Percentiles rank a stretch among this genome's conserved stretches.
These are phyloP conservation scores for Xylota segnis DNA, from an alignment of 2,888 invertebrate species.

Conservation along the genomic window DNA sequence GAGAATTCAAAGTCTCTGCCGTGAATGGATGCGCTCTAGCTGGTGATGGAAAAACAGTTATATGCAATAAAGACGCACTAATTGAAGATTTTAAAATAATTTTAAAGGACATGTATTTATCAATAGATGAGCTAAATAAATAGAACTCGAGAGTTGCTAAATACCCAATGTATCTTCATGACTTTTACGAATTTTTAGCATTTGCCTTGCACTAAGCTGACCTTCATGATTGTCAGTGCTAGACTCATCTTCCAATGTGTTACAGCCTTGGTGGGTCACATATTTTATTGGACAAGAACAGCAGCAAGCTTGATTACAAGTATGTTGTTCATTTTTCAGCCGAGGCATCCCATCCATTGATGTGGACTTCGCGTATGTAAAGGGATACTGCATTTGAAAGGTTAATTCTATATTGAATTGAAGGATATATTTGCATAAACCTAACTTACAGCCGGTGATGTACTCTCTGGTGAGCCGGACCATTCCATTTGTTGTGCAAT, in stretches of 20 bases:
- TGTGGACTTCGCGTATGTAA: constrained; percentile 77
- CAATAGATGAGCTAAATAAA: constrained; percentile 77
- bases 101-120: constrained; percentile 81
- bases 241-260: constrained; percentile 77
- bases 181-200: constrained; percentile 58
- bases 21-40: constrained; percentile 80
- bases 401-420: too few species aligned
- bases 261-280: constrained; percentile 71
- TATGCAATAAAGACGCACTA: constrained; percentile 80
- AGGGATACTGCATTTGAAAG: constrained; percentile 75
- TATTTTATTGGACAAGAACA: constrained; percentile 37
- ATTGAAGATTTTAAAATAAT: constrained; percentile 83
- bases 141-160: constrained; percentile 24
- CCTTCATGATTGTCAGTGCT: constrained; percentile 36
- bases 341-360: constrained; percentile 78
- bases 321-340: background rate
- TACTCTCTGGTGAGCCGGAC: constrained; percentile 75
- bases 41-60: constrained; percentile 78
- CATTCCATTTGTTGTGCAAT: constrained; percentile 79
- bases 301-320: constrained; percentile 38
- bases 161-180: constrained; percentile 57
- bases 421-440: too few species aligned
- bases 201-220: constrained; percentile 51
- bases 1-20: constrained; percentile 89
- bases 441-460: constrained; percentile 74